Evolutionary conservation across 2,113 vertebrate genomes (phyloP), one percentile per base, ranked within the genome.

Genomic region (Esox niger): DNA sequence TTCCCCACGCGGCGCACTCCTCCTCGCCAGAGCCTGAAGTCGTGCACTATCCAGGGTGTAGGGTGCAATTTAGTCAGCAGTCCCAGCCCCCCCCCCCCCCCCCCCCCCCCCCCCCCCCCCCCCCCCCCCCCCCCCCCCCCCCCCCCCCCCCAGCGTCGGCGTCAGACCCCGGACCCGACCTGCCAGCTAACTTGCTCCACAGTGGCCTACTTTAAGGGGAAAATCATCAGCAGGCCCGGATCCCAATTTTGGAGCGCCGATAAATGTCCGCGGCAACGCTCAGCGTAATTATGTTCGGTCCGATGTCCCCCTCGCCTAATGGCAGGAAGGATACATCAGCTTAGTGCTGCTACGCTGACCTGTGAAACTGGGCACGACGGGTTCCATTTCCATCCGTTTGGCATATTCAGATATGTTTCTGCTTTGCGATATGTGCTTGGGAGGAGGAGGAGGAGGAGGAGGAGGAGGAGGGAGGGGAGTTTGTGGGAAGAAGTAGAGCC

Each of bases 181-280:
- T 83, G 84, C 84, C 82, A 82, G 87, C 81, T 84, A 79, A 84
- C 84, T 83, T 80, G 87, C 81, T 84, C 80, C 79, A 79, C 80
- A 84, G 83, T 86, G 88, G 78, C 83, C 88, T 76, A 72, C 74
- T 87, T 74, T 79, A 76, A 74, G 78, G 80, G 23, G 78, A 76
- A 86, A 85, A 83, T 83, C 79, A 72, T 84, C 83, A 86, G 81
- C 83, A 87, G 75, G 35, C 35, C 47, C n/a, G 17, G 15, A 21
- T 20, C 47, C 47, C 47, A 52, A n/a, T 52, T 52, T 8, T 21
- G 47, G 35, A 79, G 79, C 79, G 69, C 80, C 80, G 84, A 89
- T 83, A 80, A 88, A 84, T 85, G 86, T 87, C 84, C 82, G 76
- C 76, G 73, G 76, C 76, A 74, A 87, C 85, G 87, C 78, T 84